Evolutionary conservation across 2,797 vertebrate species (phyloP).

Genomic region (Lacerta agilis): DNA sequence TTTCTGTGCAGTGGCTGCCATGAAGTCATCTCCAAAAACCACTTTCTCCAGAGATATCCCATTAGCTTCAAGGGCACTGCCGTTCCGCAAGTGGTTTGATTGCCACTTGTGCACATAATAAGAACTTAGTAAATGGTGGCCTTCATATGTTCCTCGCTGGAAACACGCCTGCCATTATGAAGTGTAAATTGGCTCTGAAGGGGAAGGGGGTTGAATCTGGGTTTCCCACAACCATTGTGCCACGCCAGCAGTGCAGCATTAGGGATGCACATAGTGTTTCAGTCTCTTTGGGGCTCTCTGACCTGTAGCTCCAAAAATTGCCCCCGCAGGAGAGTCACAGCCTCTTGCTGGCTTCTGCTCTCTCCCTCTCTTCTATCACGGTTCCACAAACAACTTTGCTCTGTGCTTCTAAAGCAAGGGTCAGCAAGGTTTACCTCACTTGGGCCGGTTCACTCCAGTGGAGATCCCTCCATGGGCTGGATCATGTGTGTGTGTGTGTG

Average conservation of each 20-base stretch:
- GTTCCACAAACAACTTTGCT: background rate
- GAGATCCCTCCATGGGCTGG: too few relatives aligned
- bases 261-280: background rate
- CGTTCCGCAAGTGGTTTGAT: background rate
- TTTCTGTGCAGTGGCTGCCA: slow-evolving; percentile 25
- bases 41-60: slow-evolving; percentile 13
- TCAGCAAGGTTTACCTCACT: background rate
- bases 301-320: background rate
- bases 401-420: background rate
- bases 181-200: background rate
- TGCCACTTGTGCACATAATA: background rate
- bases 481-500: fast-evolving
- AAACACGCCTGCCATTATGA: background rate
- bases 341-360: background rate
- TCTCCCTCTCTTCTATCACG: background rate
- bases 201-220: background rate
- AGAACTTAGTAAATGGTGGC: background rate
- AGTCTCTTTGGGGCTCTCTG: background rate
- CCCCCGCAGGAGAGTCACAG: background rate
- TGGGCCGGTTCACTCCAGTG: too few relatives aligned
- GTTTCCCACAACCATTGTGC: background rate
- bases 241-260: background rate
- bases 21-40: background rate
- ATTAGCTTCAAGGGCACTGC: background rate
- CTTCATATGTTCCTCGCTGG: background rate